Evolutionary conservation across 2,113 vertebrate genomes (phyloP), one percentile per base, ranked within the genome.

Genomic region (Callipepla californica): DNA sequence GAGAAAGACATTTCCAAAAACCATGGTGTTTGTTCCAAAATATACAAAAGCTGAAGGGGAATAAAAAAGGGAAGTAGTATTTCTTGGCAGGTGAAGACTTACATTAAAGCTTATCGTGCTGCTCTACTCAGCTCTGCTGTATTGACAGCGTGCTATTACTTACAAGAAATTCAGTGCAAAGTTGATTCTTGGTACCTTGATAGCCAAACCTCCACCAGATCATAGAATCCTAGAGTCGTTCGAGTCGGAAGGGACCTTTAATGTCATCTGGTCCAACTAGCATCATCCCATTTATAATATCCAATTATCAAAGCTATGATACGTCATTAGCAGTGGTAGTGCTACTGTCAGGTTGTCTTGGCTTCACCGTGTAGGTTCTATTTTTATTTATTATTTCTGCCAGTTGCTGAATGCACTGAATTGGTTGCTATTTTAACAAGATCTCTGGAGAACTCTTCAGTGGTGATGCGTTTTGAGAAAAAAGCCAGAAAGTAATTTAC

Each of bases 361-460:
- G 70, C 70, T 95, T 90, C 69, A 14, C 82, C 93, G 3, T 70
- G 3, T 84, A 72, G 80, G 23, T 21, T 59, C 62, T 36, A 6
- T 73, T 85, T 58, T 83, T 93, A 2, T 97, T 76, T 85, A 81
- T 69, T 81, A 93, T 94, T 93, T 59, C 75, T 90, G 26, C 89
- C 90, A 95, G 89, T 89, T 9, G 21, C 74, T 74, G 93, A 93
- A 94, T 94, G 62, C 67, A 75, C 78, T 95, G 95, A 92, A 89
- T 85, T 93, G 82, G 89, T 96, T 96, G 87, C 94, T 97, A 90
- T 95, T 97, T 97, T 98, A 98, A 97, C 95, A 96, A 98, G 97
- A 70, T 97, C 96, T 97, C 96, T 95, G 81, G 97, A 97, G 97
- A 89, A 53, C 73, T 94, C 63, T 88, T 96, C 85, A 89, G 34